These are phyloP conservation scores for Hemichromis elongatus DNA, from an alignment of 2,113 vertebrate genomes.

Conservation along the genomic window DNA sequence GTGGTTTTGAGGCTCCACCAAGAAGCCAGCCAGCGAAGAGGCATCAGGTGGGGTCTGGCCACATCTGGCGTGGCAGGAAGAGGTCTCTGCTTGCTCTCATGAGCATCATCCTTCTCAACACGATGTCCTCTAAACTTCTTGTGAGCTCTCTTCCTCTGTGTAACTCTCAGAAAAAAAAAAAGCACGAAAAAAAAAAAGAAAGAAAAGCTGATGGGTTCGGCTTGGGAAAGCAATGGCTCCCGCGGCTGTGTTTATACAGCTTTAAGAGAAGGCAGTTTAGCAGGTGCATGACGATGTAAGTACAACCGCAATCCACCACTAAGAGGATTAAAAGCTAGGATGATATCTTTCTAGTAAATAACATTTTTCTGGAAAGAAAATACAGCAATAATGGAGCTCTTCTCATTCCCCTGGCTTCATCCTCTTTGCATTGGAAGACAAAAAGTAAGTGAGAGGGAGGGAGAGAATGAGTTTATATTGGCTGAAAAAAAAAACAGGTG, in stretches of 20 bases:
- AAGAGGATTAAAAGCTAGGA: slow-evolving; percentile 81
- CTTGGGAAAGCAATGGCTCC: slow-evolving; percentile 54
- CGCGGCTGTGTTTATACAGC: slow-evolving; percentile 74
- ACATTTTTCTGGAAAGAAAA: slow-evolving; percentile 72
- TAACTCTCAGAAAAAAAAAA: slow-evolving; percentile 17
- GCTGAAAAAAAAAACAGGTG: slow-evolving; percentile 63
- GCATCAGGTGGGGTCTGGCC: slow-evolving; percentile 50
- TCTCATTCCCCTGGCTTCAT: slow-evolving; percentile 69
- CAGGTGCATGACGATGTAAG: slow-evolving; percentile 78
- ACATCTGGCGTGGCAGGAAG: slow-evolving; percentile 1
- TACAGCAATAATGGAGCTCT: slow-evolving; percentile 71
- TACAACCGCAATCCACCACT: slow-evolving; percentile 78
- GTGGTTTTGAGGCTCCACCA: slow-evolving; percentile 6
- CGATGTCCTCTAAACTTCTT: slow-evolving; percentile 66
- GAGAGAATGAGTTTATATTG: slow-evolving; percentile 65
- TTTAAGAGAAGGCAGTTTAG: slow-evolving; percentile 78
- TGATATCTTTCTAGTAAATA: slow-evolving; percentile 81
- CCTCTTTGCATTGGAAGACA: slow-evolving; percentile 76
- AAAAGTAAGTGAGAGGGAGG: slow-evolving; percentile 67
- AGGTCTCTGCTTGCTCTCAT: neutral
- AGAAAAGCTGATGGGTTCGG: slow-evolving; percentile 61
- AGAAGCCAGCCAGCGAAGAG: neutral
- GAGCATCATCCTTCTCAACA: slow-evolving; percentile 39
- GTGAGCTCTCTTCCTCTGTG: slow-evolving; percentile 28
- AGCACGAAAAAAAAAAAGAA: slow-evolving; percentile 8